Conservation (phyloP, 2,888 invertebrate genomes). For the Eristalis arbustorum region DNA sequence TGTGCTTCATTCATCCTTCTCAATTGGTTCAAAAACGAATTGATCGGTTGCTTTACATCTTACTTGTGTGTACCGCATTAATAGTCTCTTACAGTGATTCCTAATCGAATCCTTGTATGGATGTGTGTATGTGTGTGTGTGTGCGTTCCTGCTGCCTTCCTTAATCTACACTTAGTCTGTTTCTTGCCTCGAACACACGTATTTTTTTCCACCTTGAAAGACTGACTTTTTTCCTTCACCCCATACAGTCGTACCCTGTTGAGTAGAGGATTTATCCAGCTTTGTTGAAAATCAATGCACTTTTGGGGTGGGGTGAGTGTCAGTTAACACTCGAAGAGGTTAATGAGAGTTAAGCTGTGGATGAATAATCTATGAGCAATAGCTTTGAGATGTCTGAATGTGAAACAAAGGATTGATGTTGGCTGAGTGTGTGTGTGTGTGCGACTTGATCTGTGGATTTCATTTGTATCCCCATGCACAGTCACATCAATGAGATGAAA, state of each 20-base stretch:
- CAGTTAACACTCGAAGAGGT: constrained; percentile 35
- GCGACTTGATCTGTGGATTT: too few relatives aligned
- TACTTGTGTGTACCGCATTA: constrained; percentile 16
- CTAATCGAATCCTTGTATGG: constrained; percentile 56
- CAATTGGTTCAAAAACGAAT: constrained; percentile 67
- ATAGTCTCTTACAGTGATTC: constrained; percentile 46
- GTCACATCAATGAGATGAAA: too few relatives aligned
- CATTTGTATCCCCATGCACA: too few relatives aligned
- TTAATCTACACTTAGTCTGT: constrained; percentile 70
- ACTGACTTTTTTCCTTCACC: constrained; percentile 15
- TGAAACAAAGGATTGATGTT: not conserved
- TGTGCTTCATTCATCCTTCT: constrained; percentile 61
- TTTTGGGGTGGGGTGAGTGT: not conserved
- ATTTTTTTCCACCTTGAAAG: constrained; percentile 11
- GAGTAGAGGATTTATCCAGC: constrained; percentile 17
- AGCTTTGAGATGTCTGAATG: not conserved
- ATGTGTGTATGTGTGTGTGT: not conserved
- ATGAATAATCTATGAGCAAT: not conserved
- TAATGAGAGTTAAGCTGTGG: constrained; percentile 12
- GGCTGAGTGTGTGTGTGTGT: not conserved
- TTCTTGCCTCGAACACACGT: constrained; percentile 36
- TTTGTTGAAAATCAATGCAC: constrained; percentile 29
- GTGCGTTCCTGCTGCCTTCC: constrained; percentile 41
- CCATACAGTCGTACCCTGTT: not conserved
- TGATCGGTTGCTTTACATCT: constrained; percentile 31